A percentile compares a stretch with the other conserved stretches of the same genome.
Conservation (phyloP, 2,888 invertebrate genomes). For the Uloborus plumipes region DNA sequence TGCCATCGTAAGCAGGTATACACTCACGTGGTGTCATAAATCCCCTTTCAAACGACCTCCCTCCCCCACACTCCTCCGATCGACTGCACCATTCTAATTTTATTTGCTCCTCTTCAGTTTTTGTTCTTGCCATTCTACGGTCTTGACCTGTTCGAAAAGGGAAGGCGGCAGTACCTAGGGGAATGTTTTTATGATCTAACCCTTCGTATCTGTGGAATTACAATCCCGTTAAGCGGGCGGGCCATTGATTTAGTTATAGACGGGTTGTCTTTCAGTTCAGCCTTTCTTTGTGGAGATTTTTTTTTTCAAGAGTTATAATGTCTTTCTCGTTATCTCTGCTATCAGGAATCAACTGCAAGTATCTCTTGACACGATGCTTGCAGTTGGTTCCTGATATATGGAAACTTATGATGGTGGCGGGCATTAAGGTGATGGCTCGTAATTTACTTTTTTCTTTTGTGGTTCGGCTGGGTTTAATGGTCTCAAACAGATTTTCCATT, state of each 20-base stretch:
- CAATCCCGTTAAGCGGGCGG: conserved; percentile 25
- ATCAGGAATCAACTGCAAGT: neutral
- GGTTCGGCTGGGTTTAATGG: too few species aligned
- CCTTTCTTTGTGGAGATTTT: too few species aligned
- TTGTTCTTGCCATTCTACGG: neutral
- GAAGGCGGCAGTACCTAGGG: neutral
- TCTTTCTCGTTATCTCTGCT: too few species aligned
- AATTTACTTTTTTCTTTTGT: too few species aligned
- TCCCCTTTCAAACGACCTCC: conserved; percentile 18
- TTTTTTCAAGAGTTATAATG: too few species aligned
- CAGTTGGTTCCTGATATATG: neutral
- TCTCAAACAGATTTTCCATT: too few species aligned
- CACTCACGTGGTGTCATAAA: conserved; percentile 34
- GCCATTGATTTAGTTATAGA: conserved; percentile 20
- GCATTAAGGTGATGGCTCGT: too few species aligned
- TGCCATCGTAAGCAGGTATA: conserved; percentile 10
- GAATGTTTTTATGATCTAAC: conserved; percentile 23
- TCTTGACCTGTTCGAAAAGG: conserved; percentile 21
- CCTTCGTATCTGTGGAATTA: conserved; percentile 29
- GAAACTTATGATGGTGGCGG: neutral
- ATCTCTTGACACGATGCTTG: neutral
- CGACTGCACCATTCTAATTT: conserved; percentile 14
- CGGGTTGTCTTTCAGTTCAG: neutral
- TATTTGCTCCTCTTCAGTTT: conserved; percentile 21
- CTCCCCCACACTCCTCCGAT: conserved; percentile 10